A percentile compares a stretch with the other conserved stretches of the same genome.
Conservation (phyloP, 2,113 vertebrate genomes). For the Psittacara wagleri region DNA sequence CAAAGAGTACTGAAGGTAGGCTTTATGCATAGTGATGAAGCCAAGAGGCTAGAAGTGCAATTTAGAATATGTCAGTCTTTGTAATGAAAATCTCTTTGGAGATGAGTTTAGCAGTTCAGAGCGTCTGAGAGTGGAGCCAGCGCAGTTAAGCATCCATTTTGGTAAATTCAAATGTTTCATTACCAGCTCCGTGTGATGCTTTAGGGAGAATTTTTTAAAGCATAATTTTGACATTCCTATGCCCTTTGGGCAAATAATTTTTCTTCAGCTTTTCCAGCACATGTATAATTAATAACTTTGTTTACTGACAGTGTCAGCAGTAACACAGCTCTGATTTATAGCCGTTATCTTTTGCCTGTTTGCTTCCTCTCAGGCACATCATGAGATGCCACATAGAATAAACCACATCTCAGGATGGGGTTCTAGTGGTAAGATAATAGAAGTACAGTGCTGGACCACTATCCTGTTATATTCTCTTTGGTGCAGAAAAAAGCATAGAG, state of each 20-base stretch:
- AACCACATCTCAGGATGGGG: neutral
- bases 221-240: neutral
- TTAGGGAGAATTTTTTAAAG: neutral
- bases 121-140: neutral
- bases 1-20: neutral
- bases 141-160: neutral
- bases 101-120: neutral
- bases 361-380: neutral
- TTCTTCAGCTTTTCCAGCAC: neutral
- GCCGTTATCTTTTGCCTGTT: neutral
- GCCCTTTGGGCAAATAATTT: constrained; percentile 20
- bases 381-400: neutral
- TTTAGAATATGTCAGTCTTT: neutral
- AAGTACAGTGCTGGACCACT: neutral
- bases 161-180: neutral
- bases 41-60: neutral
- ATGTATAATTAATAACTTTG: constrained; percentile 25
- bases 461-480: neutral
- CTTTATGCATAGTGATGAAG: neutral
- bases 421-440: neutral
- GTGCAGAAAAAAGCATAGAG: neutral
- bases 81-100: neutral
- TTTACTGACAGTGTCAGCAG: neutral
- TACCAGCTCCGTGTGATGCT: accelerated
- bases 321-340: neutral